Percentiles rank a stretch among this genome's conserved stretches.
Evolutionary conservation across 2,797 vertebrate species (phyloP).

Genomic region (Peromyscus eremicus): DNA sequence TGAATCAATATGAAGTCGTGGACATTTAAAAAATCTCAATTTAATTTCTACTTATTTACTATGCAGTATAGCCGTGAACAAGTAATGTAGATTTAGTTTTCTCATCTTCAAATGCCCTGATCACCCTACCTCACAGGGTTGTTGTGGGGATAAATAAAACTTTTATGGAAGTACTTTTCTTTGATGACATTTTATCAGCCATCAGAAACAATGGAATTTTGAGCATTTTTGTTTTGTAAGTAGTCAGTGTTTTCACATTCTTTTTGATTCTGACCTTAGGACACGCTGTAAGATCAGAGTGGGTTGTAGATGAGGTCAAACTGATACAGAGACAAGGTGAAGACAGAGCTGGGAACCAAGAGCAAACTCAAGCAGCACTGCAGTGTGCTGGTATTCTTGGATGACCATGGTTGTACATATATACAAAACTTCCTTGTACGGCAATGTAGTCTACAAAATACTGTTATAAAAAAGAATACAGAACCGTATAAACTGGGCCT

Average conservation of each 20-base stretch:
- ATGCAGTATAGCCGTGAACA: conserved; percentile 83
- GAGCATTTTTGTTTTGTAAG: conserved; percentile 55
- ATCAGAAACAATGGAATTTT: conserved; percentile 50
- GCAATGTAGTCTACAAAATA: not conserved
- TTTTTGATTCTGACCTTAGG: conserved; percentile 7
- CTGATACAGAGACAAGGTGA: not conserved
- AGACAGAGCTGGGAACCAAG: not conserved
- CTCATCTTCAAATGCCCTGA: conserved; percentile 81
- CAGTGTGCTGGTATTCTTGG: not conserved
- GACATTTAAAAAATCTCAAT: conserved; percentile 77
- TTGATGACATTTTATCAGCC: conserved; percentile 77
- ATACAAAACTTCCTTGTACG: conserved; percentile 6
- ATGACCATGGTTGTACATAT: not conserved
- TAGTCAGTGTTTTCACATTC: not conserved
- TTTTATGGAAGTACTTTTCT: conserved; percentile 83
- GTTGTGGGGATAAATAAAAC: conserved; percentile 85
- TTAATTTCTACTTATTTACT: conserved; percentile 84
- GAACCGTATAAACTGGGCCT: not conserved
- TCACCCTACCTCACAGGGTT: conserved; percentile 85
- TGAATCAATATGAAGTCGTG: conserved; percentile 79
- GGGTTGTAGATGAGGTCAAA: not conserved
- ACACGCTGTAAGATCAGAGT: not conserved
- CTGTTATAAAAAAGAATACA: not conserved
- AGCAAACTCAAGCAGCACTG: not conserved
- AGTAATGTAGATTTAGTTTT: conserved; percentile 84